phyloP scores from a whole-genome alignment of 2,113 vertebrate genomes.

The Osmerus eperlanus region DNA sequence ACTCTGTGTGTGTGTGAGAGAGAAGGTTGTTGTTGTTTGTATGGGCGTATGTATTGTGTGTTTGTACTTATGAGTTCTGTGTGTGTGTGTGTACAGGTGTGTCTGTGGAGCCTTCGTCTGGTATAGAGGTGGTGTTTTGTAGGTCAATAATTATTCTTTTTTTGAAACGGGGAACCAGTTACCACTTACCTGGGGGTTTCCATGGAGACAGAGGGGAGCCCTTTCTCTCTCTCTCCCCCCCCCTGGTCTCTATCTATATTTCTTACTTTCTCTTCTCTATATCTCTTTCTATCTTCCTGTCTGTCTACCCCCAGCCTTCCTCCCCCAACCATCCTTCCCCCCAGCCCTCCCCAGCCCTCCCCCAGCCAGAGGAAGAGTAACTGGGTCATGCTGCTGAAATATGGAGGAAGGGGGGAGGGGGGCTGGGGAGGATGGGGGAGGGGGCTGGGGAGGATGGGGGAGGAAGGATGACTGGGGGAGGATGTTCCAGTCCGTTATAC shows the following conservation, averaged over 20 bases:
- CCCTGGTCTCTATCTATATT: slow-evolving; percentile 27
- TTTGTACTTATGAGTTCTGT: too few relatives aligned
- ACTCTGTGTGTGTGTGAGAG: not conserved
- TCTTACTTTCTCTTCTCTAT: slow-evolving; percentile 2
- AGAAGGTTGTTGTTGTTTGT: too few relatives aligned
- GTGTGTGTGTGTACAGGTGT: not conserved
- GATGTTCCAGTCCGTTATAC: too few relatives aligned
- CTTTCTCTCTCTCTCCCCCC: not conserved
- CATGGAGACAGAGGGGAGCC: slow-evolving; percentile 56
- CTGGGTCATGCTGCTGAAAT: slow-evolving; percentile 37
- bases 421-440: not conserved
- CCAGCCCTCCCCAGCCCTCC: not conserved
- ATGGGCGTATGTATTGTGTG: not conserved
- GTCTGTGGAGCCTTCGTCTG: not conserved
- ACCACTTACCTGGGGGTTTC: slow-evolving; percentile 66
- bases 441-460: too few relatives aligned
- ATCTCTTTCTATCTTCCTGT: not conserved
- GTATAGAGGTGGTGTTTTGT: slow-evolving; percentile 56
- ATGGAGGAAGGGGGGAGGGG: slow-evolving; percentile 13
- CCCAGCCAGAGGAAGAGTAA: slow-evolving; percentile 21
- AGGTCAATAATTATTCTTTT: slow-evolving; percentile 50
- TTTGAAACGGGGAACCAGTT: slow-evolving; percentile 59
- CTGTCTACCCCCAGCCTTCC: not conserved
- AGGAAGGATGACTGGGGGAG: too few relatives aligned
- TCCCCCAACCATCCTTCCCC: not conserved